Evolutionary conservation across 2,888 invertebrate species (phyloP).

Genomic region (Acrobasis consociella): DNA sequence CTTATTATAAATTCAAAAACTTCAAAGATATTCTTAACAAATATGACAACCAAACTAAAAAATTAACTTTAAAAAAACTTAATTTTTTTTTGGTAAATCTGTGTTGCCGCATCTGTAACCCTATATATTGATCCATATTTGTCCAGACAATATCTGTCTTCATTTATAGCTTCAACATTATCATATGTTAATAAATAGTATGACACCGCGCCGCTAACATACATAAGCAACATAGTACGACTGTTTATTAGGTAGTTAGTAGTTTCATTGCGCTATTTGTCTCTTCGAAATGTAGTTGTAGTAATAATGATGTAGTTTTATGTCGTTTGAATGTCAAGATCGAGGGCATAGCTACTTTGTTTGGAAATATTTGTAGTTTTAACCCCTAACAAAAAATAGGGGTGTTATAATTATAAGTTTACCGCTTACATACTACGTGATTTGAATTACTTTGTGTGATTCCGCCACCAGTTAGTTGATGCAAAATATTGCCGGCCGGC

Average conservation of each 20-base stretch:
- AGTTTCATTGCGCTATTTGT: background rate
- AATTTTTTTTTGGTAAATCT: too few relatives aligned
- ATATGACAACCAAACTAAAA: too few relatives aligned
- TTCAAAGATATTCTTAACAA: too few relatives aligned
- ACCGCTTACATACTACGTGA: too few relatives aligned
- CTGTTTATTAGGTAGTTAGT: background rate
- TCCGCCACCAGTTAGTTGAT: too few relatives aligned
- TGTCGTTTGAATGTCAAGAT: background rate
- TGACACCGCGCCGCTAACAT: background rate
- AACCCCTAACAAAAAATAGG: too few relatives aligned
- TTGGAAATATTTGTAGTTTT: background rate
- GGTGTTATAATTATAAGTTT: too few relatives aligned
- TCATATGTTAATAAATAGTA: background rate
- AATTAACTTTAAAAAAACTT: too few relatives aligned
- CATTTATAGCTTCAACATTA: background rate
- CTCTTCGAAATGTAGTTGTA: background rate
- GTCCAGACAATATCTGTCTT: background rate
- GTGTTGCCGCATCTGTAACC: background rate
- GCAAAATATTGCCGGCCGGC: too few relatives aligned
- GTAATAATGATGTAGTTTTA: background rate
- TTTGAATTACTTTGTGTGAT: too few relatives aligned
- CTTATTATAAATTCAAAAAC: too few relatives aligned
- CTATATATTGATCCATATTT: background rate
- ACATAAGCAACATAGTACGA: background rate
- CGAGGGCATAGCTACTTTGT: background rate